Evolutionary conservation across 35 echinoderm and acorn worm genomes (phyloP).

Genomic region (Amphiura filiformis): DNA sequence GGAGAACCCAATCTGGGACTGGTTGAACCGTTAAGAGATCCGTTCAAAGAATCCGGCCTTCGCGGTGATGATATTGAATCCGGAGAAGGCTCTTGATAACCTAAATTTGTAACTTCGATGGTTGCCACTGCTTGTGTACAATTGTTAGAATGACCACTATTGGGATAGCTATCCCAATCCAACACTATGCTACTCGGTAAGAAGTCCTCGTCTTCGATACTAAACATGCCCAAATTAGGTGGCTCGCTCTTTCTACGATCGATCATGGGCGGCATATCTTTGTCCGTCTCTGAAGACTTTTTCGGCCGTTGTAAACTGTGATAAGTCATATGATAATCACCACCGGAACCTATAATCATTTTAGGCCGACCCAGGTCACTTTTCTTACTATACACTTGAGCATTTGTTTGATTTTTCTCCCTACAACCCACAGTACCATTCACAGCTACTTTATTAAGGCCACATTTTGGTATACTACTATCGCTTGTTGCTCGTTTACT

Average conservation of each 20-base stretch:
- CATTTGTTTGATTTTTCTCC: neutral
- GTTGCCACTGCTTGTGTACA: neutral
- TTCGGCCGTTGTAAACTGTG: neutral
- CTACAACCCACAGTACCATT: neutral
- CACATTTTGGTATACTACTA: constrained; percentile 1
- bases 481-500: neutral
- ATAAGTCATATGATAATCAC: neutral
- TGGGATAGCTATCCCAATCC: neutral
- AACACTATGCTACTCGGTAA: neutral
- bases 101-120: constrained; percentile 13
- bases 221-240: neutral
- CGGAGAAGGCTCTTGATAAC: neutral
- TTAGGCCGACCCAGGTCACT: neutral
- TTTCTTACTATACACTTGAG: neutral
- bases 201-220: neutral
- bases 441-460: neutral
- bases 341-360: neutral
- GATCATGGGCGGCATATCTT: neutral
- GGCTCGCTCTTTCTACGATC: neutral
- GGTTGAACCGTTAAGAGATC: neutral
- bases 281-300: neutral
- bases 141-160: neutral
- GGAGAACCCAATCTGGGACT: neutral
- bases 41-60: constrained; percentile 16
- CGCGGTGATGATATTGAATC: neutral